Base-by-base conservation (phyloP, 2,797 vertebrate genomes). In the Poeciliopsis paucimaculata region DNA sequence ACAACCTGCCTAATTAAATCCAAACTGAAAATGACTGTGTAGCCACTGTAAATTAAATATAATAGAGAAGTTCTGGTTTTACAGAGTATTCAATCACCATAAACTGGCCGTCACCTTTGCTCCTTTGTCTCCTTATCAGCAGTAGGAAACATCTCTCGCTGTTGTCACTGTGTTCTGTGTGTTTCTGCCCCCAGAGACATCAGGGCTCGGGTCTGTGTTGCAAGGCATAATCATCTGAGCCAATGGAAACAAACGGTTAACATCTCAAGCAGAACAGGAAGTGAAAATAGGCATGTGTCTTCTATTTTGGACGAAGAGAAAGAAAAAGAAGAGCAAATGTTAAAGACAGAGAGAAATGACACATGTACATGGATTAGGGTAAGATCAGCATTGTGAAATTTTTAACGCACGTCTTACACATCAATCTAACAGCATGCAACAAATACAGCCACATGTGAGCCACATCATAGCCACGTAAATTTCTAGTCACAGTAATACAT, bases 91-190 rank as follows among this genome's bases (percentile, higher is more conserved):
- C 31, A 75, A 18, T 70, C 73, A 75, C 34, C 49, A n/a, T 16
- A 18, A 55, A 11, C 16, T 2, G 34, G 15, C 31, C 45, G 76
- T 88, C 73, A 94, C 94, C 91, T 94, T 86, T 91, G 90, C 82
- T 90, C 87, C 84, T 82, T 77, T 79, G 36, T 85, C 70, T 86
- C 77, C 72, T 87, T 78, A 87, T 90, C 76, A 89, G 76, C 82
- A 90, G 77, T 74, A 62, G 81, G 82, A 88, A 43, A 76, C 95
- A 95, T 95, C 73, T 90, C 88, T 88, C 10, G 72, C 70, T 55
- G 76, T 66, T 34, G 89, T 81, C 82, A 77, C 83, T 31, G 72
- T 82, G 80, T 73, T 76, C 62, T 26, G 31, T 46, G 79, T 36
- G 68, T 6, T 41, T 78, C 76, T 82, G 77, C 62, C 74, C 74